Base-by-base conservation (phyloP, 2,888 invertebrate genomes). In the Lagria hirta region DNA sequence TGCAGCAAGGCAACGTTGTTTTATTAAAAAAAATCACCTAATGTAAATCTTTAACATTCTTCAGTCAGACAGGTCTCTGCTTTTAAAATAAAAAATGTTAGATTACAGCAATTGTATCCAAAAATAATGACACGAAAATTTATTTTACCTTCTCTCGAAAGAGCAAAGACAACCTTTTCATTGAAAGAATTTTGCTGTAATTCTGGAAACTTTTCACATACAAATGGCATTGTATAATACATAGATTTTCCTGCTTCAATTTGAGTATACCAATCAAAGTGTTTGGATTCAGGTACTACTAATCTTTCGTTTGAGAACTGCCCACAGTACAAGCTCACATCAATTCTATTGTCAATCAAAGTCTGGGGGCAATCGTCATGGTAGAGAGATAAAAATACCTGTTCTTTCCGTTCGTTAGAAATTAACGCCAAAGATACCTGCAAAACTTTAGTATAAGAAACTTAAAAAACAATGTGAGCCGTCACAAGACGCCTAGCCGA, bases 291-390 rank as follows among this genome's bases (percentile, higher is more conserved):
- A 0, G 57, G 23, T 7, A 62, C 64, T 68, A 46, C 35, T n/a
- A 51, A 51, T 2, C 49, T 55, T 8, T 58, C 56, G 8, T 51
- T 52, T 11, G 55, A 66, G 0, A 77, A 78, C 70, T 91, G 84
- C 0, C 83, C 88, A 48, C 86, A 75, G 28, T 78, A 72, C 4
- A 92, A 71, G 18, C 75, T 68, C 4, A 79, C 73, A 13, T 74
- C 69, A 2, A 89, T 87, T 35, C 77, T 75, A 69, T 96, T 96
- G 64, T 82, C 79, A 6, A 95, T 74, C 11, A 83, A 65, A 45
- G 90, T 73, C 61, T 88, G 85, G 0, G 94, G 93, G 47, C 83
- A 80, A 1, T 77, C 73, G 66, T 94, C 92, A 21, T 73, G 71
- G 49, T 83, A 81, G 4, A 93, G 73, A 2, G 83, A 79, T 43